phyloP scores from a whole-genome alignment of 1,140 invertebrate genomes.

The Anastatus disparis region DNA sequence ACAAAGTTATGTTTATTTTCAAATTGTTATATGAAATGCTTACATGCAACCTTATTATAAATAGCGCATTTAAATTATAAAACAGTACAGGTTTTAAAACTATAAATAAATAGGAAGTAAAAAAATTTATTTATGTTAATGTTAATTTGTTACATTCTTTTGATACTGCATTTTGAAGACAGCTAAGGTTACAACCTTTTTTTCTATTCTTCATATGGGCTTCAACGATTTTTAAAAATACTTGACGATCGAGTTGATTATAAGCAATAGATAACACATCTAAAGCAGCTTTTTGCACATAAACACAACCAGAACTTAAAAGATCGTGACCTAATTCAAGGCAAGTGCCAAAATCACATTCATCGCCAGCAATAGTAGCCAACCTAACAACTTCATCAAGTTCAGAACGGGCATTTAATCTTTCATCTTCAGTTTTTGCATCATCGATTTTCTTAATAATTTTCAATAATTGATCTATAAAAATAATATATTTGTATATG shows the following conservation, averaged over 20 bases:
- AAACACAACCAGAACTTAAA: slow-evolving; percentile 78
- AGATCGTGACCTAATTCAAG: slow-evolving; percentile 88
- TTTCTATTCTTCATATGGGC: slow-evolving; percentile 74
- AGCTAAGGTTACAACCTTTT: slow-evolving; percentile 62
- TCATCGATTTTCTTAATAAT: slow-evolving; percentile 76
- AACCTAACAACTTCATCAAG: slow-evolving; percentile 83
- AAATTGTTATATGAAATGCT: too few species aligned
- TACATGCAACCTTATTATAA: too few species aligned
- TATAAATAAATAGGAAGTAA: too few species aligned
- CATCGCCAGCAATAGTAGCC: slow-evolving; percentile 90
- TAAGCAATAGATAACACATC: slow-evolving; percentile 82
- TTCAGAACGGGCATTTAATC: slow-evolving; percentile 70
- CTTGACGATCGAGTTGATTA: slow-evolving; percentile 76
- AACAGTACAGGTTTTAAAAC: slow-evolving; percentile 1
- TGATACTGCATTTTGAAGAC: too few species aligned
- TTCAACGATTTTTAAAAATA: slow-evolving; percentile 80
- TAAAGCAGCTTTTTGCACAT: slow-evolving; percentile 74
- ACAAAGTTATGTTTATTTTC: too few species aligned
- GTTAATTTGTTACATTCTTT: background rate
- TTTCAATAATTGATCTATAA: slow-evolving; percentile 76
- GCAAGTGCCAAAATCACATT: slow-evolving; percentile 93
- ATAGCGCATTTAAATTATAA: too few species aligned
- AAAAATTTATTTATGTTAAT: too few species aligned
- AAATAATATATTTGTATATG: slow-evolving; percentile 44
- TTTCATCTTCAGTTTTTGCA: slow-evolving; percentile 68